These are phyloP conservation scores for Psephotus haematonotus DNA, from an alignment of 2,113 vertebrate species.

Conservation along the genomic window DNA sequence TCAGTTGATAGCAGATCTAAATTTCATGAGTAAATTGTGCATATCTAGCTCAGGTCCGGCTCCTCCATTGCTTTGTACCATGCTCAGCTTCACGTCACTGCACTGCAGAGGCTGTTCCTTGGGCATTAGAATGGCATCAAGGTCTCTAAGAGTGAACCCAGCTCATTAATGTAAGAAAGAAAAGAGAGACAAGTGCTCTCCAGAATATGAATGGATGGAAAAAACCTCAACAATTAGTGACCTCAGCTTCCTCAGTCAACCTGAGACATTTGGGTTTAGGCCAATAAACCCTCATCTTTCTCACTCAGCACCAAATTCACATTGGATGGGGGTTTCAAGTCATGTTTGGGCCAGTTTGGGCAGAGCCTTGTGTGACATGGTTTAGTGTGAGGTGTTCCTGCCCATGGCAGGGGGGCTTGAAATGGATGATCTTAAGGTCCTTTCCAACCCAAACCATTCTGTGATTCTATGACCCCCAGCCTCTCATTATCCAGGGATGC, in stretches of 20 bases:
- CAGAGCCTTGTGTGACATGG: no score
- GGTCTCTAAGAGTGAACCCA: not conserved
- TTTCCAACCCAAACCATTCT: no score
- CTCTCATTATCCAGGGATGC: not conserved
- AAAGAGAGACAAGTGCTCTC: not conserved
- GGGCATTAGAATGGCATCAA: not conserved
- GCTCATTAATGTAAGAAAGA: not conserved
- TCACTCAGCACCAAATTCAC: not conserved
- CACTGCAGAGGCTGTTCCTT: fast-evolving
- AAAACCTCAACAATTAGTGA: not conserved
- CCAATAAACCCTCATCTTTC: not conserved
- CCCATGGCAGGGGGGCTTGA: no score
- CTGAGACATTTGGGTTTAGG: not conserved
- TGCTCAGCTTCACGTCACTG: fast-evolving
- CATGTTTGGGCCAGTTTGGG: not conserved
- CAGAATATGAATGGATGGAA: not conserved
- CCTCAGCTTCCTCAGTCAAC: not conserved
- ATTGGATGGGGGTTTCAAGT: not conserved
- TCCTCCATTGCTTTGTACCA: fast-evolving
- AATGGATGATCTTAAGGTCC: no score
- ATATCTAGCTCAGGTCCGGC: not conserved
- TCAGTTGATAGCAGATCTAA: not conserved
- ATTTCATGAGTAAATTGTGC: not conserved
- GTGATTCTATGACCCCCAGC: not conserved
- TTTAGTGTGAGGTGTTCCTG: no score